phyloP scores from a whole-genome alignment of 2,888 invertebrate genomes.

The Tetropium fuscum region DNA sequence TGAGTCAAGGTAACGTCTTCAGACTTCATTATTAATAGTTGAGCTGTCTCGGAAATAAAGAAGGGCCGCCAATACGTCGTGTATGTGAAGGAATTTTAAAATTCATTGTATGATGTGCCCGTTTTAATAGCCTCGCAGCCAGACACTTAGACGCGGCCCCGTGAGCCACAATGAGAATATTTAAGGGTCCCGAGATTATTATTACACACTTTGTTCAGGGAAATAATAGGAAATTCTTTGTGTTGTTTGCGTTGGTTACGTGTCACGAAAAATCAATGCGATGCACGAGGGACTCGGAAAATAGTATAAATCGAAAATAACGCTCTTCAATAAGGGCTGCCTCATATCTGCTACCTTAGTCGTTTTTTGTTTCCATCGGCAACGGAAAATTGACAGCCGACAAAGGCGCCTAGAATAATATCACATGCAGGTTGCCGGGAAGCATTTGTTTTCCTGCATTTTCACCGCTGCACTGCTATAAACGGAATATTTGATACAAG shows the following conservation, averaged over 20 bases:
- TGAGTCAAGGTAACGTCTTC: constrained; percentile 39
- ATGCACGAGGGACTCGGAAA: constrained; percentile 7
- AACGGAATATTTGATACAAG: not conserved
- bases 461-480: not conserved
- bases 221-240: constrained; percentile 14
- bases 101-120: constrained; percentile 3
- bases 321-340: constrained; percentile 16
- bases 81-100: not conserved
- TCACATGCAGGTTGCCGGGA: not conserved
- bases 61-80: constrained; percentile 27
- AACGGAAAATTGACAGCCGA: constrained; percentile 6
- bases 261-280: constrained; percentile 16
- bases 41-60: constrained; percentile 41
- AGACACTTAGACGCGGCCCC: not conserved
- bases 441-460: not conserved
- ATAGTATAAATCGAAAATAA: no score
- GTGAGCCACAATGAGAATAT: constrained; percentile 1
- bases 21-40: constrained; percentile 43
- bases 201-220: constrained; percentile 24
- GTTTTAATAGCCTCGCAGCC: constrained; percentile 13
- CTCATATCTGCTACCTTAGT: constrained; percentile 14
- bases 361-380: constrained; percentile 4
- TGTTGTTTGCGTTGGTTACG: constrained; percentile 11
- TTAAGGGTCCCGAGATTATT: constrained; percentile 11
- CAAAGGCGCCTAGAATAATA: constrained; percentile 5